These are phyloP conservation scores for Strigamia crassipes DNA, from an alignment of 2,888 invertebrate species.

Conservation along the genomic window DNA sequence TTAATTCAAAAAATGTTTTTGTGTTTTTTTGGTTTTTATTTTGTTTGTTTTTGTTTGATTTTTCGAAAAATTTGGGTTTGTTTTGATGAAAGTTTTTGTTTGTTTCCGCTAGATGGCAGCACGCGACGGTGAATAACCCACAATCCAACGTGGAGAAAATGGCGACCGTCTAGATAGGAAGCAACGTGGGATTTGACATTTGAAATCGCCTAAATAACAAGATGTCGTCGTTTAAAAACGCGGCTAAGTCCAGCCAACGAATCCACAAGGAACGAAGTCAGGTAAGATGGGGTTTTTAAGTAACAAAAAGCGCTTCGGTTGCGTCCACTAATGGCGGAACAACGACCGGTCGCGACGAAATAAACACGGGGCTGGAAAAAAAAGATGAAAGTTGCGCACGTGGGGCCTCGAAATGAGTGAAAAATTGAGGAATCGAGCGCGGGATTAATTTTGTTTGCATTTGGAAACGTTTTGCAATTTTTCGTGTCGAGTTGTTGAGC, in stretches of 20 bases:
- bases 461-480: not conserved
- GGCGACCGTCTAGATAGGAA: not conserved
- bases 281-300: constrained; percentile 34
- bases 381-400: not conserved
- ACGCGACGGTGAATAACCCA: not conserved
- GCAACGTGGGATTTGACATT: not conserved
- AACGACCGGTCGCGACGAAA: not conserved
- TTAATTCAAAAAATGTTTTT: too few relatives aligned
- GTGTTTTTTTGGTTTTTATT: too few relatives aligned
- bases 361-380: not conserved
- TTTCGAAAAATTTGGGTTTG: not conserved
- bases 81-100: not conserved
- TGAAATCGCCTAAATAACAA: not conserved
- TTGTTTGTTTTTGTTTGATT: not conserved
- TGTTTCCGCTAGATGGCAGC: not conserved
- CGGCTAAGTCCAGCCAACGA: constrained; percentile 44
- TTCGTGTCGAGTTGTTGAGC: constrained; percentile 2
- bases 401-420: too few relatives aligned
- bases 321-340: not conserved
- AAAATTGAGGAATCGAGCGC: too few relatives aligned
- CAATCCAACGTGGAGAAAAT: not conserved
- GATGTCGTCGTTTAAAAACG: constrained; percentile 49
- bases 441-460: not conserved
- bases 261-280: constrained; percentile 48
- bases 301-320: not conserved